Base-by-base conservation (phyloP, 2,113 vertebrate species). In the Clupea harengus region DNA sequence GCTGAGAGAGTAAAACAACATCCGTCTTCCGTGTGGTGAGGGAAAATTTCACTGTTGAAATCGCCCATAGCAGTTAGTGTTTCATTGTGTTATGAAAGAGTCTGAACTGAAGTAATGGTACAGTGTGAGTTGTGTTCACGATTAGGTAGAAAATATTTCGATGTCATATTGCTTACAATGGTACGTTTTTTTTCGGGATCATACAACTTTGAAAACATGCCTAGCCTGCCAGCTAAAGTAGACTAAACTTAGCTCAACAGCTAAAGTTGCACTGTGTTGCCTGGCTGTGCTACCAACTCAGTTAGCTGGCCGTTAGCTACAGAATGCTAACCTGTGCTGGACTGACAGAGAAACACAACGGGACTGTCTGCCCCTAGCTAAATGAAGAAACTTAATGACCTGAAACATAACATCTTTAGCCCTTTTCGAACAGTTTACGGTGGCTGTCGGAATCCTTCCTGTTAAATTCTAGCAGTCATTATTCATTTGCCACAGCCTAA, bases 21-120 rank as follows among this genome's bases (percentile, higher is more conserved):
- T 91, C 90, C 90, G 89, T 86, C 84, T 83, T 83, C 39, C 39
- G 8, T 1, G 18, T 54, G 17, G 45, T 84, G 78, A 89, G 87
- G 89, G 83, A 86, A 89, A 85, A 72, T 88, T 91, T 78, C 25
- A 32, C 25, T 75, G 67, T 78, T 15, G 72, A 78, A 15, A 32
- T 78, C 72, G 72, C 72, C 3, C 72, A 44, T 78, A 39, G 72
- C 72, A 78, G 72, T 78, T 78, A 78, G 72, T 78, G 72, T 32
- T 78, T 78, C 72, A 32, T 17, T 28, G 28, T 13, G 3, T 39
- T 39, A 39, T 15, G 4, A 10, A 15, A 39, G 20, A 32, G 25
- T 13, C 2, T 15, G n/a, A n/a, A n/a, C n/a, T n/a, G 25, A 39
- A 39, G 39, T n/a, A 9, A n/a, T 17, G 28, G 1, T 2, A 78